phyloP scores from a whole-genome alignment of 2,113 vertebrate genomes.

The Apodemus sylvaticus region DNA sequence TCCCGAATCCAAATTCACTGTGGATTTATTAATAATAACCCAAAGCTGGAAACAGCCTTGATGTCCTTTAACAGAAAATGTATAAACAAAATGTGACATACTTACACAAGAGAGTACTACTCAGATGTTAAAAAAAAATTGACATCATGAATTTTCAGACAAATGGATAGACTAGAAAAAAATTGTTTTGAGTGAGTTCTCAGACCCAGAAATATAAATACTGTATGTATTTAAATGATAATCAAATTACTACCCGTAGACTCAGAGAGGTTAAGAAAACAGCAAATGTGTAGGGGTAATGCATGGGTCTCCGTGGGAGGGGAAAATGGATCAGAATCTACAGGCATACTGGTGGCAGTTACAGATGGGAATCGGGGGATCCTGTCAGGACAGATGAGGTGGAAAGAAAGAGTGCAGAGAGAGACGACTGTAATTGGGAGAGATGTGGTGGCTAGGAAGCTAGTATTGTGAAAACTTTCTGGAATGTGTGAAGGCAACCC shows the following conservation, averaged over 20 bases:
- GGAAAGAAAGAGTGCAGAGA: not conserved
- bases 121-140: not conserved
- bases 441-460: not conserved
- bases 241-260: not conserved
- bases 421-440: not conserved
- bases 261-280: not conserved
- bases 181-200: not conserved
- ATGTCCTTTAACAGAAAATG: no score
- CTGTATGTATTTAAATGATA: not conserved
- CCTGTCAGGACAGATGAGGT: not conserved
- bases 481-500: not conserved
- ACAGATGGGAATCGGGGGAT: not conserved
- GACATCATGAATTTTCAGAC: not conserved
- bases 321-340: not conserved
- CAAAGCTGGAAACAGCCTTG: not conserved
- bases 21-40: not conserved
- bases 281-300: not conserved
- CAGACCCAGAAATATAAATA: not conserved
- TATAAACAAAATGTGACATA: no score
- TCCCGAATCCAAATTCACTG: not conserved
- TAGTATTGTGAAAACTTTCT: not conserved
- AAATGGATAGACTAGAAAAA: not conserved
- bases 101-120: no score
- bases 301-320: not conserved
- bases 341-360: not conserved